phyloP scores from a whole-genome alignment of 2,888 invertebrate species.

The Rhagonycha fulva region DNA sequence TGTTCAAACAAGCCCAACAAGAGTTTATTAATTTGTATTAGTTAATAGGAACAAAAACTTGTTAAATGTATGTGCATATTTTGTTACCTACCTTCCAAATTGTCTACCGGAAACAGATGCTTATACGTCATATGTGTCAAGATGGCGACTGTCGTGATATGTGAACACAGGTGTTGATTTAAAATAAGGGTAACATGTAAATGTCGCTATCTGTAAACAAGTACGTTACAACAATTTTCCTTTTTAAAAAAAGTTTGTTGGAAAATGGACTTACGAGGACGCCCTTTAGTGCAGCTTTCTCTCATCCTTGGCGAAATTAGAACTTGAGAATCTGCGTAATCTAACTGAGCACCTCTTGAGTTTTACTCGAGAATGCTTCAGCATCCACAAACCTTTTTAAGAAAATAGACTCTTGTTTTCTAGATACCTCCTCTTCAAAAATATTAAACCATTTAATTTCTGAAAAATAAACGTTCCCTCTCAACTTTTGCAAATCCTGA shows the following conservation, averaged over 20 bases:
- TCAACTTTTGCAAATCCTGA: not conserved
- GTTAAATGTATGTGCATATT: not conserved
- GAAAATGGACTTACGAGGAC: slow-evolving; percentile 10
- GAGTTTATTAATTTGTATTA: not conserved
- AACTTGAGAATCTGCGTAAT: slow-evolving; percentile 34
- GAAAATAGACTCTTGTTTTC: not conserved
- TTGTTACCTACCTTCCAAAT: not conserved
- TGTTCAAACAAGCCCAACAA: not conserved
- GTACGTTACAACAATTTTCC: not conserved
- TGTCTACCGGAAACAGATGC: slow-evolving; percentile 9
- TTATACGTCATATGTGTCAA: slow-evolving; percentile 2
- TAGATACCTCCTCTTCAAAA: not conserved
- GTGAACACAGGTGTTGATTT: slow-evolving; percentile 1
- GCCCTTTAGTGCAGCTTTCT: slow-evolving; percentile 23
- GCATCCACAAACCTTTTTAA: not conserved
- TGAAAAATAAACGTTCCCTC: not conserved
- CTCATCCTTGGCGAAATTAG: slow-evolving; percentile 35
- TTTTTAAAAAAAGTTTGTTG: not conserved
- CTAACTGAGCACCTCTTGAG: slow-evolving; percentile 31
- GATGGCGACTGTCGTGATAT: slow-evolving; percentile 3
- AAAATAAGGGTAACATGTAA: slow-evolving; percentile 1
- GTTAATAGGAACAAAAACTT: not conserved
- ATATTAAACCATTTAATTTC: not conserved
- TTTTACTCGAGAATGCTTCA: slow-evolving; percentile 24
- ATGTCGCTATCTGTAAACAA: not conserved